Base-by-base conservation (phyloP, 2,797 vertebrate species). In the Cyprinodon diabolis region DNA sequence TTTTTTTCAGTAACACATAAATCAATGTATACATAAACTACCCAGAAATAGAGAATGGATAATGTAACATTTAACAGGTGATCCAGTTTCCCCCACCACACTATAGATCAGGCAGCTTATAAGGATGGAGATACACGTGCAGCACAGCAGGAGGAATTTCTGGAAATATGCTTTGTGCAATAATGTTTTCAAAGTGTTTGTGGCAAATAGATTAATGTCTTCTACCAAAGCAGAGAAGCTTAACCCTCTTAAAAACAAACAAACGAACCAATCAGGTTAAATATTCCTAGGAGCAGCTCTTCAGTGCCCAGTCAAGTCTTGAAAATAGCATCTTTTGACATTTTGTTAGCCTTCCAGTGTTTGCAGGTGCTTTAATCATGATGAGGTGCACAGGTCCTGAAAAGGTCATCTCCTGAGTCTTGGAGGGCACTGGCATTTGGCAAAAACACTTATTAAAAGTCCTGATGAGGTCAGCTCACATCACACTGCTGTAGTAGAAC, bases 281-380 rank as follows among this genome's bases (percentile, higher is more conserved):
- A 30, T 15, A 30, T 35, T 55, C 40, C 49, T 48, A 68, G 30
- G 13, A 3, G n/a, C 58, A 3, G 11, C 62, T 45, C 11, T 65
- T 23, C 40, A 48, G 35, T 68, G 1, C 2, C 45, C 11, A 3
- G 45, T 48, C 9, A 35, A 68, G 15, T 37, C 17, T 52, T 60
- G 21, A n/a, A 55, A 30, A 57, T 51, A 30, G 45, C 66, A 48
- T 51, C 19, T 62, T 78, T 62, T 71, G 48, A 77, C 69, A 67
- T 81, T 71, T 74, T 57, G 17, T 47, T 1, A 66, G 54, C 12
- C 23, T 1, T 75, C 4, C 49, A 45, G 68, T 55, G 65, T 65
- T 66, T 68, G 30, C 65, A 62, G 71, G 49, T 49, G 43, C 68
- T 78, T 81, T 76, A 67, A 69, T 80, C 52, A 15, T 2, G 17